phyloP scores from a whole-genome alignment of 1,140 invertebrate species.

The Brevipalpus yothersi region DNA sequence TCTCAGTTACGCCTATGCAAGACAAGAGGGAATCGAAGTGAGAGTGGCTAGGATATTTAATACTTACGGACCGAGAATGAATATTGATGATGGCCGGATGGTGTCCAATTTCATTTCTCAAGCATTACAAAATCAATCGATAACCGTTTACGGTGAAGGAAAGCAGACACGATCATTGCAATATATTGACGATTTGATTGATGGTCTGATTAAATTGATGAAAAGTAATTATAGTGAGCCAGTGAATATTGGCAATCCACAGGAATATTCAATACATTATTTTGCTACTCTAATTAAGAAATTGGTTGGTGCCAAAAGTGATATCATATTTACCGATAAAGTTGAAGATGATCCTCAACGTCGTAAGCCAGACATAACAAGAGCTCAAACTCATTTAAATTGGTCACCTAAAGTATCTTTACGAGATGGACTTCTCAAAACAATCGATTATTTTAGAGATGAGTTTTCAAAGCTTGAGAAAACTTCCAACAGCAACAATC shows the following conservation, averaged over 20 bases:
- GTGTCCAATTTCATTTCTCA: conserved; percentile 98
- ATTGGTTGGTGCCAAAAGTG: conserved; percentile 23
- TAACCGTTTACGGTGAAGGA: conserved; percentile 89
- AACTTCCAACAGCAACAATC: too few species aligned
- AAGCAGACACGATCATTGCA: conserved; percentile 94
- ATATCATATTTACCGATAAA: conserved; percentile 49
- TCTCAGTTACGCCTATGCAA: conserved; percentile 83
- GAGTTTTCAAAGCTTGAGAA: conserved; percentile 28
- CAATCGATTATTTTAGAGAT: conserved; percentile 69
- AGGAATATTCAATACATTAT: conserved; percentile 86
- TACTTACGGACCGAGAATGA: conserved; percentile 98
- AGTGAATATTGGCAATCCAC: conserved; percentile 91
- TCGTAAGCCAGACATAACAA: conserved; percentile 67
- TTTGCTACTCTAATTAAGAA: conserved; percentile 80
- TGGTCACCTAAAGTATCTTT: conserved; percentile 85
- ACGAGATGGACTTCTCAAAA: conserved; percentile 53
- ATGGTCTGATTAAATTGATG: conserved; percentile 81
- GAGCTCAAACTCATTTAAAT: conserved; percentile 55
- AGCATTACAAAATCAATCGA: conserved; percentile 73
- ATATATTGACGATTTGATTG: conserved; percentile 88
- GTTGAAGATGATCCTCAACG: conserved; percentile 89
- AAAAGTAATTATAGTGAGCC: conserved; percentile 74
- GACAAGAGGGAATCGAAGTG: conserved; percentile 82
- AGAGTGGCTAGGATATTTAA: conserved; percentile 95
- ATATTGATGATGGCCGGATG: conserved; percentile 92